Base-by-base conservation (phyloP, 2,888 invertebrate genomes). In the Eretmocerus hayati region DNA sequence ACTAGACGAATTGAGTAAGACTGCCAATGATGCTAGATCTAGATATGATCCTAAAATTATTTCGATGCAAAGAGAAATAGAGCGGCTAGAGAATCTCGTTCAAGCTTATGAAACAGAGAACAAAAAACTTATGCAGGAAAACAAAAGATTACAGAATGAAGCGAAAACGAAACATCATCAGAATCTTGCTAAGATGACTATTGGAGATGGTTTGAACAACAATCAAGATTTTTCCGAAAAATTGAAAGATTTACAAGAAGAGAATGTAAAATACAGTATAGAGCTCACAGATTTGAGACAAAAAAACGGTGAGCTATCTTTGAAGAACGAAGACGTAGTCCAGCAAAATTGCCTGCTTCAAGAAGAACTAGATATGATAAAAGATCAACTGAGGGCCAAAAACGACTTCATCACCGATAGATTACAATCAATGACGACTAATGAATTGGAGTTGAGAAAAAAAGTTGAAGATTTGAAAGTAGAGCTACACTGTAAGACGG, bases 61-160 rank as follows among this genome's bases (percentile, higher is more conserved):
- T 5, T 42, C 63, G 9, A 26, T 69, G 40, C 69, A 68, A 44
- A 62, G 58, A 23, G 69, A 70, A 47, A 11, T 70, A 18, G 66
- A 68, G 40, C 64, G 66, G 11, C 67, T 69, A 41, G 70, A 69
- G 36, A 63, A 56, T n/a, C 26, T 70, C 16, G 65, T 67, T 35
- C 61, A 58, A 8, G 61, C 67, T 37, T 71, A 70, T 33, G 70
- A 71, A 41, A 58, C 53, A 0, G 71, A 71, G 36, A 70, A 71
- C 42, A 71, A 68, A 43, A 64, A 64, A 42, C 44, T 70, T n/a
- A 56, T 68, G 26, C 56, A 59, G 16, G 69, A 69, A 19, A 61
- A 56, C 2, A 69, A 70, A 37, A 58, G 57, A 5, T 56, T 66
- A 41, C 64, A 67, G 13, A 62, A 61, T 6, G 69, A 69, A 39